A percentile compares a stretch with the other conserved stretches of the same genome.
phyloP scores from a whole-genome alignment of 2,113 vertebrate genomes.

The Nanorana parkeri region DNA sequence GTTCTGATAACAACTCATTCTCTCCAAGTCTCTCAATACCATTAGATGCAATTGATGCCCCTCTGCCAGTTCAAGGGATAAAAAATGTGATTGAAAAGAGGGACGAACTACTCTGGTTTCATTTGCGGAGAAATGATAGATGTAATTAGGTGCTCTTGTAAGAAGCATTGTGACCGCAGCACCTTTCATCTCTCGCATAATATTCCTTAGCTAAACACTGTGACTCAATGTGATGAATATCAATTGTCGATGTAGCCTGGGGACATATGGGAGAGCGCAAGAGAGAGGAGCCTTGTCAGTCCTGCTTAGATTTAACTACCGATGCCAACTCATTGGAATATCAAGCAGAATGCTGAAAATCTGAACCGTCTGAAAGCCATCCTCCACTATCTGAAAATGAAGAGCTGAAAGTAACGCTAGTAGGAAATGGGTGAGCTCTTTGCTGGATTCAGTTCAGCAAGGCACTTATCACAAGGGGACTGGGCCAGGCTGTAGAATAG shows the following conservation, averaged over 20 bases:
- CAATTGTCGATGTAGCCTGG: constrained; percentile 51
- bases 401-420: neutral
- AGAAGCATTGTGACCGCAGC: constrained; percentile 53
- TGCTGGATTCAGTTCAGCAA: too few species aligned
- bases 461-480: too few species aligned
- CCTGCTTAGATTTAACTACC: constrained; percentile 57
- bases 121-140: constrained; percentile 49
- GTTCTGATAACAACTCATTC: neutral
- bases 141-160: constrained; percentile 58
- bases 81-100: constrained; percentile 28
- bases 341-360: constrained; percentile 49
- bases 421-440: neutral
- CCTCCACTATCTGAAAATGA: neutral
- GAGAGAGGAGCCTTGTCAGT: constrained; percentile 52
- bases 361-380: constrained; percentile 2
- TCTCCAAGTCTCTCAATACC: neutral
- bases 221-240: constrained; percentile 57
- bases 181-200: constrained; percentile 55
- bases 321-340: constrained; percentile 53
- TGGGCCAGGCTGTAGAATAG: too few species aligned
- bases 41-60: constrained; percentile 15
- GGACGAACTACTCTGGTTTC: constrained; percentile 30
- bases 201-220: constrained; percentile 58
- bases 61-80: constrained; percentile 30
- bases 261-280: constrained; percentile 44